Conservation (phyloP, 2,797 vertebrate genomes). For the Stomatorhinus walkeri region DNA sequence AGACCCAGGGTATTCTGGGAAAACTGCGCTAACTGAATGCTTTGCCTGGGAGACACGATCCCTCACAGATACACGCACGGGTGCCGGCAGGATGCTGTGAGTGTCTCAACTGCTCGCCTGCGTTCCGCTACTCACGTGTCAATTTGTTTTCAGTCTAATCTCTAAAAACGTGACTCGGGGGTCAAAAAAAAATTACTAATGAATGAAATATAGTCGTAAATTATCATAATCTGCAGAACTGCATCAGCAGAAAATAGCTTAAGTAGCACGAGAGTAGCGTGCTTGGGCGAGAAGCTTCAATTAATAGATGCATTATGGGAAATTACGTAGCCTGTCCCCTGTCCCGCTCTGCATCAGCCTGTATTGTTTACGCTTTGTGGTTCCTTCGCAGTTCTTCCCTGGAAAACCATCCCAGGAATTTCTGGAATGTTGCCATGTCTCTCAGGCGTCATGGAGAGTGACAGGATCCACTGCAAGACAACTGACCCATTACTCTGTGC, state of each 20-base stretch:
- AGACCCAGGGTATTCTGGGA: background rate
- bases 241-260: background rate
- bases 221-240: background rate
- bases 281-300: background rate
- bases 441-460: background rate
- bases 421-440: background rate
- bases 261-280: background rate
- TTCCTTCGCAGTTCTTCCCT: background rate
- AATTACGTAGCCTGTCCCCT: background rate
- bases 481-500: background rate
- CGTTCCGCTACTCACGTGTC: background rate
- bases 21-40: background rate
- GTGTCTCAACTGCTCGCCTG: background rate
- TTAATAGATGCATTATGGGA: background rate
- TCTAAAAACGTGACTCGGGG: background rate
- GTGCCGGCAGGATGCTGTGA: background rate
- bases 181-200: background rate
- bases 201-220: background rate
- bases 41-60: background rate
- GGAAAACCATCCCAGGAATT: background rate
- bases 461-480: background rate
- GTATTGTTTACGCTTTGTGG: background rate
- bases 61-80: background rate
- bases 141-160: slow-evolving; percentile 14
- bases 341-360: background rate